Conservation (phyloP, 2,888 invertebrate species). For the Cylloceria caligata region DNA sequence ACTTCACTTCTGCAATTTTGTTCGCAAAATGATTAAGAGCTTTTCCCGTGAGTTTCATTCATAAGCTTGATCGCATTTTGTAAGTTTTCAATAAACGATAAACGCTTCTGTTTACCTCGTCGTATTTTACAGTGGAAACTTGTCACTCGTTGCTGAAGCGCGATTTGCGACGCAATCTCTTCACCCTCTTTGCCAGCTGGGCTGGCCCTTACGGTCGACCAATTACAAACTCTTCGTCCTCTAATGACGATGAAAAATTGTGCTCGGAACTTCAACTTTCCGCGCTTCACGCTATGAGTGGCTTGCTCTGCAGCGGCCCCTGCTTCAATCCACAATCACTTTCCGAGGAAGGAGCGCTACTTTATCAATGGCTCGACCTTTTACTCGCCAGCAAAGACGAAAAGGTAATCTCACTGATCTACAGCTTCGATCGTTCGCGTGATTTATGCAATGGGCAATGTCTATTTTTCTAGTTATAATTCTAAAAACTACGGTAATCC, state of each 20-base stretch:
- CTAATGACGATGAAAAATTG: conserved; percentile 78
- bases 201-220: conserved; percentile 94
- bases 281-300: conserved; percentile 95
- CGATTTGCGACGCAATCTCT: conserved; percentile 94
- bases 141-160: conserved; percentile 94
- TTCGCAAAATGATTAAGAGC: conserved; percentile 96
- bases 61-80: background rate
- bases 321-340: conserved; percentile 95
- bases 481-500: background rate
- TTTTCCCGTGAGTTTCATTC: conserved; percentile 91
- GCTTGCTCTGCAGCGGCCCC: conserved; percentile 97
- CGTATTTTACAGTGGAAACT: conserved; percentile 91
- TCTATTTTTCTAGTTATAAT: background rate
- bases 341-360: conserved; percentile 95
- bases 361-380: conserved; percentile 97
- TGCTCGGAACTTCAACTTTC: conserved; percentile 85
- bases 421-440: background rate
- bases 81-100: background rate
- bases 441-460: background rate
- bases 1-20: conserved; percentile 97
- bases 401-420: conserved; percentile 86
- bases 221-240: conserved; percentile 83
- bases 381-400: conserved; percentile 95
- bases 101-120: background rate
- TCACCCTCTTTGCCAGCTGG: conserved; percentile 97